These are phyloP conservation scores for Euthynnus affinis DNA, from an alignment of 2,797 vertebrate species.

Conservation along the genomic window DNA sequence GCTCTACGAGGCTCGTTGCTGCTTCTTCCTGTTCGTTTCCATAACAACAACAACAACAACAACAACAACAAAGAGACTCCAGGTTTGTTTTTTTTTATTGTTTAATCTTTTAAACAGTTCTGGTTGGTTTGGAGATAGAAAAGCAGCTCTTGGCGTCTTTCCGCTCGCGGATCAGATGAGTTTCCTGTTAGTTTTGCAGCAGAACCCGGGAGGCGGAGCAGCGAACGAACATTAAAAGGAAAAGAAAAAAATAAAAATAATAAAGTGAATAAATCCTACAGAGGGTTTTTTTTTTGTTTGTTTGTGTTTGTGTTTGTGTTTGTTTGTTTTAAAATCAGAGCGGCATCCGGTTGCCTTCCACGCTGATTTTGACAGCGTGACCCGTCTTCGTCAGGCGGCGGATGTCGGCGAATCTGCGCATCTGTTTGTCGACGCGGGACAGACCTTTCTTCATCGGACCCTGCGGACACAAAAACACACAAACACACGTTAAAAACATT, in stretches of 20 bases:
- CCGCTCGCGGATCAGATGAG: too few relatives aligned
- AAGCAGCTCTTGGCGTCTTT: too few relatives aligned
- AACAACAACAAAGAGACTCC: too few relatives aligned
- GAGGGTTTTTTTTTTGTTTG: slow-evolving; percentile 59
- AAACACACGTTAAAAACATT: too few relatives aligned
- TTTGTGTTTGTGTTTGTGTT: too few relatives aligned
- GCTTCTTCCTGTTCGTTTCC: too few relatives aligned
- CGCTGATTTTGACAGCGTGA: slow-evolving; percentile 98
- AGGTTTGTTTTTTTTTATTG: too few relatives aligned
- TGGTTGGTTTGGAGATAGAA: too few relatives aligned
- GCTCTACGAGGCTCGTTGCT: too few relatives aligned
- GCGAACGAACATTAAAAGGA: slow-evolving; percentile 31
- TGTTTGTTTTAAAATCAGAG: slow-evolving; percentile 92
- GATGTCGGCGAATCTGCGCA: slow-evolving; percentile 96
- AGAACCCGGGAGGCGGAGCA: slow-evolving; percentile 41
- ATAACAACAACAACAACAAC: too few relatives aligned
- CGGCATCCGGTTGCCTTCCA: slow-evolving; percentile 98
- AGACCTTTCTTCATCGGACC: slow-evolving; percentile 93
- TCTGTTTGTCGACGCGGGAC: slow-evolving; percentile 97
- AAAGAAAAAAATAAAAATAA: slow-evolving; percentile 6
- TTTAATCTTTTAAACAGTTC: too few relatives aligned
- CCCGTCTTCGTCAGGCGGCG: slow-evolving; percentile 94
- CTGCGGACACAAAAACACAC: slow-evolving; percentile 68
- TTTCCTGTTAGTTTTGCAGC: too few relatives aligned
- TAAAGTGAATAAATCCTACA: slow-evolving; percentile 40